phyloP scores from a whole-genome alignment of 1,140 invertebrate species.

The Pentalonia nigronervosa region DNA sequence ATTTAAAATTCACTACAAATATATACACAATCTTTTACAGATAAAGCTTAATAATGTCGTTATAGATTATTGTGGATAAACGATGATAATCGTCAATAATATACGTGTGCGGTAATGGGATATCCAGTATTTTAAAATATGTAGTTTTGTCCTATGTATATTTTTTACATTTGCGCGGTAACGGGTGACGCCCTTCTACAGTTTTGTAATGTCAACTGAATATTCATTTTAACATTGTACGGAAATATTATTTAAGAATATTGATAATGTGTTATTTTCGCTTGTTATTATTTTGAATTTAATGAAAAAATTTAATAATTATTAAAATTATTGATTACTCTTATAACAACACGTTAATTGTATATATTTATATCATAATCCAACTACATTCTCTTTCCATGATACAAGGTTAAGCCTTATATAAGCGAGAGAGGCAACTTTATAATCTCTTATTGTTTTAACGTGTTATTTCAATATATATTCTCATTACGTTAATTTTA shows the following conservation, averaged over 20 bases:
- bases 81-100: not conserved
- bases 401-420: not conserved
- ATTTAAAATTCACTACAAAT: not conserved
- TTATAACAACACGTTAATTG: not conserved
- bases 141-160: not conserved
- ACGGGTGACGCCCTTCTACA: not conserved
- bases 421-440: not conserved
- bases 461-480: not conserved
- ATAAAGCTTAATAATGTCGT: no score
- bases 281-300: no score
- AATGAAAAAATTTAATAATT: no score
- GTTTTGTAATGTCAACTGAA: not conserved
- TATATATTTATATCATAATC: constrained; percentile 15
- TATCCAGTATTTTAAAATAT: not conserved
- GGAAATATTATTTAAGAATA: not conserved
- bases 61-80: not conserved
- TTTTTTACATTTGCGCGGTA: not conserved
- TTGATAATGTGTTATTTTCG: no score
- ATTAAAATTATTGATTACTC: not conserved
- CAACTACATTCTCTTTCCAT: not conserved
- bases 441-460: not conserved
- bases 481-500: not conserved
- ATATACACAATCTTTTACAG: not conserved
- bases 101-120: not conserved
- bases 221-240: not conserved